Evolutionary conservation across 2,113 vertebrate species (phyloP).

Genomic region (Salvelinus sp.): DNA sequence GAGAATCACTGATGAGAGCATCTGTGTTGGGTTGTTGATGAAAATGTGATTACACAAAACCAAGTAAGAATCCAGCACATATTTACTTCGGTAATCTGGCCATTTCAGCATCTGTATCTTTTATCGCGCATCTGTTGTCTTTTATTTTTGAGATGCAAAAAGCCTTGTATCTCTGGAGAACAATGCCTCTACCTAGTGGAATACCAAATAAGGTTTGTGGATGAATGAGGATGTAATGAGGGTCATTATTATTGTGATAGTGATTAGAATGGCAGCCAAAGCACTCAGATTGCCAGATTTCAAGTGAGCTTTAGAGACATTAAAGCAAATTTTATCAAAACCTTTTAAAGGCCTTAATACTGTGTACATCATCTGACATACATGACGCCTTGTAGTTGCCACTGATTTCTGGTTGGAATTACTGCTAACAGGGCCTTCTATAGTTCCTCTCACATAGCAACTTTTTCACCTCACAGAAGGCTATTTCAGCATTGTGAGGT

Average conservation of each 20-base stretch:
- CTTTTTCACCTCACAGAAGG: not conserved
- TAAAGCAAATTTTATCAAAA: not conserved
- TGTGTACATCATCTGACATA: not conserved
- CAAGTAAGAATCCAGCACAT: not conserved
- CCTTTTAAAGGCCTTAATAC: not conserved
- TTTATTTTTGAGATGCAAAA: not conserved
- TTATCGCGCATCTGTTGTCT: not conserved
- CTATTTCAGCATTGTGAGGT: conserved; percentile 14
- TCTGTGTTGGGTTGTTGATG: not conserved
- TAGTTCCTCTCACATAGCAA: not conserved
- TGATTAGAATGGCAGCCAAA: not conserved
- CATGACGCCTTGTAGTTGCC: not conserved
- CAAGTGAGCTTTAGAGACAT: not conserved
- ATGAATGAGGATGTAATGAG: not conserved
- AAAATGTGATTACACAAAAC: not conserved
- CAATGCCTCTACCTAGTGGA: not conserved
- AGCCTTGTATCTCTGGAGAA: not conserved
- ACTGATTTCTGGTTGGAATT: not conserved
- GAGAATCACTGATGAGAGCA: not conserved
- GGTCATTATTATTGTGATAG: not conserved
- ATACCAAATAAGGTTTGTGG: not conserved
- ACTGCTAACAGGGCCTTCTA: not conserved
- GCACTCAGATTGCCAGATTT: not conserved
- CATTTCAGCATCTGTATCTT: not conserved
- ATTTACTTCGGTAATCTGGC: not conserved